Evolutionary conservation across 2,797 vertebrate species (phyloP), one percentile per base, ranked within the genome.

Genomic region (Pelodytes ibericus): DNA sequence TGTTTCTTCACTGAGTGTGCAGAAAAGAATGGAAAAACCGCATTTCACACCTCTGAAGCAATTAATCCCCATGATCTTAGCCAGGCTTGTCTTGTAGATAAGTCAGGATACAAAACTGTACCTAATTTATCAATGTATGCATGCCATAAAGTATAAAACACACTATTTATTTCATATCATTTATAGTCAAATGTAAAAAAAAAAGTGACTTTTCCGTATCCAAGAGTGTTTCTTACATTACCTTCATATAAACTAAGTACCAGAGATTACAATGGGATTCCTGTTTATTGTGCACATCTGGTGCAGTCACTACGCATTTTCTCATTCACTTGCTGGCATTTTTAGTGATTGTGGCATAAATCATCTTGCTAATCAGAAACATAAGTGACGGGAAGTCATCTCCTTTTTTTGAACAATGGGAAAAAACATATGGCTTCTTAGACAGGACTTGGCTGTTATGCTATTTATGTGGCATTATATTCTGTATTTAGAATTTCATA

Each of bases 41-140:
- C 94, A 95, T 96, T 97, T 95, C 96, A 96, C 95, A 98, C 97
- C 96, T 99, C 96, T 96, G 96, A 98, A 97, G 97, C 96, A 99
- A 99, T 99, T 99, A 99, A 98, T 99, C 97, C 97, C 97, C 93
- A 96, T 99, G 97, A 99, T 99, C 96, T 99, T 95, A 96, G 95
- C 96, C 97, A 97, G 97, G 96, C 98, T 99, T 98, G 96, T 96
- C 96, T 96, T 95, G 96, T 96, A 98, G 97, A 99, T 99, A 99
- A 99, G 95, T 99, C 88, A 88, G 95, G 92, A 95, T 96, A 96
- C 96, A 96, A 96, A 98, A 98, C 92, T 95, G 94, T 95, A 95
- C 93, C 94, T 95, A 99, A 99, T 99, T 98, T 93, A 98, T 99
- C 97, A 99, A 98, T 94, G 94, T 94, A 94, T 95, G 95, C 94